Evolutionary conservation across 2,113 vertebrate species (phyloP).

Genomic region (Marcusenius ussheri): DNA sequence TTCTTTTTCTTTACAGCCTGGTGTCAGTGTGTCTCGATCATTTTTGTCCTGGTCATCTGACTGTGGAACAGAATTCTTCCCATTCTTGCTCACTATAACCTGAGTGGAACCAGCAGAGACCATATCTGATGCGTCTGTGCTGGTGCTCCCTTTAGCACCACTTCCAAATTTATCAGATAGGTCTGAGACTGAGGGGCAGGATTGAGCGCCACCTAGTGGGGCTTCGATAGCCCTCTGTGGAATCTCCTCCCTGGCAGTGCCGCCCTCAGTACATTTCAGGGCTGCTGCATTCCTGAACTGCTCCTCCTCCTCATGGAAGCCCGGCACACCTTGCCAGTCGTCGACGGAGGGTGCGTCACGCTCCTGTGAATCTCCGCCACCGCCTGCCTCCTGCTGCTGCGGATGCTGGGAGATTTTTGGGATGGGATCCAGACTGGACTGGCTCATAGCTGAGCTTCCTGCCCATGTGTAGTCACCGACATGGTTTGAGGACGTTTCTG

Average conservation of each 20-base stretch:
- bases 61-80: constrained; percentile 13
- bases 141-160: not conserved
- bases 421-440: constrained; percentile 33
- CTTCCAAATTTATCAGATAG: not conserved
- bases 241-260: constrained; percentile 4
- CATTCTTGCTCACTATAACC: constrained; percentile 14
- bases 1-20: constrained; percentile 33
- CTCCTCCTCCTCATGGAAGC: constrained; percentile 28
- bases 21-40: constrained; percentile 32
- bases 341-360: not conserved
- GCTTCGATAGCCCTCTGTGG: not conserved
- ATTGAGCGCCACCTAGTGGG: not conserved
- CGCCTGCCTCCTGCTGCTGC: constrained; percentile 24
- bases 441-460: constrained; percentile 29
- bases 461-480: constrained; percentile 19
- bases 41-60: constrained; percentile 17
- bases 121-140: constrained; percentile 9
- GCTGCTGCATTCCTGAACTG: constrained; percentile 31
- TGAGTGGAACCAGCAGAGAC: not conserved
- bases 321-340: constrained; percentile 13
- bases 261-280: constrained; percentile 22
- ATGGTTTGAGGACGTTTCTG: constrained; percentile 22
- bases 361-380: not conserved
- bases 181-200: not conserved
- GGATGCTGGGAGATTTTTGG: constrained; percentile 30